Evolutionary conservation across 2,888 invertebrate genomes (phyloP), one percentile per base, ranked within the genome.

Genomic region (Brachyptera putata): DNA sequence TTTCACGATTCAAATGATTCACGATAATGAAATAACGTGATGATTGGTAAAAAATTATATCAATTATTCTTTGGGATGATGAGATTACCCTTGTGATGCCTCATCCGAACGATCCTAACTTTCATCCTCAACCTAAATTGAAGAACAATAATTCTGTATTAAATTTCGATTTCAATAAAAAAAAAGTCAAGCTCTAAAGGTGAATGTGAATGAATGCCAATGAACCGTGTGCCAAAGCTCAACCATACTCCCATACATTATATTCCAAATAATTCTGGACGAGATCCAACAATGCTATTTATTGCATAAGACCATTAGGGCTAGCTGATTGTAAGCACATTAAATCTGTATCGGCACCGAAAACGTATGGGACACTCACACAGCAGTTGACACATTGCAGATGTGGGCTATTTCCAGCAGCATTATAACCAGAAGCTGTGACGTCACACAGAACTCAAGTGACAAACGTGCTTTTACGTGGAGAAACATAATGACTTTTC

Each of bases 321-420:
- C 53, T 13, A 18, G 34, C 53, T 53, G 53, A 53, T 53, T 46
- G 46, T 46, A 46, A 46, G 46, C 46, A 46, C 46, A 46, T 46
- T 50, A 53, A 53, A 53, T 18, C 36, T 16, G 4, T 53, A 53
- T 34, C 53, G 34, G 16, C 16, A 14, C 2, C 11, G 18, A 16
- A n/a, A 1, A 34, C 13, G 36, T 18, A 22, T 24, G 21, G 36
- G 53, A 34, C 53, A 53, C 30, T 39, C 13, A 37, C n/a, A 22
- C 18, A 36, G 14, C 2, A 34, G 58, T 50, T 60, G 60, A 56
- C 56, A 60, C 21, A 49, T 18, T 56, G 37, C 60, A 60, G 56
- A 60, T 48, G 56, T 22, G 16, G 13, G 37, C 60, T 60, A 60
- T 60, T 60, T 60, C 56, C 25, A 60, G 56, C 16, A 18, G 16